Conservation (phyloP, 2,888 invertebrate species). For the Elysia crispata region DNA sequence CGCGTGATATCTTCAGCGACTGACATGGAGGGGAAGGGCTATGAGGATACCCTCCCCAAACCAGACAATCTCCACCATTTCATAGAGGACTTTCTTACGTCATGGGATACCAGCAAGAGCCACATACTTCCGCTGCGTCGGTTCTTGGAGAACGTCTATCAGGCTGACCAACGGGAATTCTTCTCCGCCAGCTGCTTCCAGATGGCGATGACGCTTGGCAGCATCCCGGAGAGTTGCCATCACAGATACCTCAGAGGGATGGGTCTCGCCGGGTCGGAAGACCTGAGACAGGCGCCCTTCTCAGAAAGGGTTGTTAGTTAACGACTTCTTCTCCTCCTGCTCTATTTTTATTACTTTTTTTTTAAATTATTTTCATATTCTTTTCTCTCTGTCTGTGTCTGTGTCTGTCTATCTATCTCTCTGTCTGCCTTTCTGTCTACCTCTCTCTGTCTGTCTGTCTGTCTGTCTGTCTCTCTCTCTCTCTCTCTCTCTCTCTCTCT, state of each 20-base stretch:
- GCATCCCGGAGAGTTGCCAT: conserved; percentile 64
- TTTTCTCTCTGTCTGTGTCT: background rate
- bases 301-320: background rate
- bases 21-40: conserved; percentile 59
- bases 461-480: no score
- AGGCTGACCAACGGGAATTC: conserved; percentile 70
- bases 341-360: no score
- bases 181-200: conserved; percentile 74
- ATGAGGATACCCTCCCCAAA: conserved; percentile 69
- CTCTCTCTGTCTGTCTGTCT: no score
- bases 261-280: conserved; percentile 56
- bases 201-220: conserved; percentile 67
- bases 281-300: background rate
- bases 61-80: conserved; percentile 77
- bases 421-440: conserved; percentile 16
- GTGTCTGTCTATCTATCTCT: background rate
- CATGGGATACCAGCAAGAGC: conserved; percentile 75
- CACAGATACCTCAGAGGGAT: conserved; percentile 64
- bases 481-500: conserved; percentile 3
- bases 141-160: conserved; percentile 65
- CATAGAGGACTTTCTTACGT: conserved; percentile 78
- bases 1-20: conserved; percentile 65
- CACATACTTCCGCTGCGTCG: conserved; percentile 77
- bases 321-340: no score
- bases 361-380: no score